Evolutionary conservation across 2,113 vertebrate genomes (phyloP), one percentile per base, ranked within the genome.

Genomic region (Baryphthengus martii): DNA sequence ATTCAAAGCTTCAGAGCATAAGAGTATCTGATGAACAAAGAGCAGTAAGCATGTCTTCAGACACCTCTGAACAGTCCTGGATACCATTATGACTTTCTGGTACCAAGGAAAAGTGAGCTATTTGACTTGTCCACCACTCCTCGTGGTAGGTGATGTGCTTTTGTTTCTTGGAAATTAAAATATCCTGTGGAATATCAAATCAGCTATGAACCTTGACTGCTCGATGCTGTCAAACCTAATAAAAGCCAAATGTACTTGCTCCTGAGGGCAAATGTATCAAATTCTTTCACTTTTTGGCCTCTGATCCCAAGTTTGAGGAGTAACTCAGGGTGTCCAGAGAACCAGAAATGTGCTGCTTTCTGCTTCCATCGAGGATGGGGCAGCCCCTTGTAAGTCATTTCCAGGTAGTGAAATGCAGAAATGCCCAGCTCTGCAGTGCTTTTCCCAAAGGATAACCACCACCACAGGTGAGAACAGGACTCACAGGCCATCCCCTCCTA

Each of bases 401-500:
- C 6, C 39, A 56, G 44, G 26, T 2, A 39, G 19, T 7, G 23
- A 87, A 87, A 45, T 3, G 42, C 40, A 79, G 55, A 28, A 29
- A 52, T 24, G 2, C 9, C 7, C 31, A 29, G 1, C 4, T 74
- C 25, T 2, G 5, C 15, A 15, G 5, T 3, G 3, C 19, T 37
- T 21, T 55, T 31, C 50, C 40, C 31, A 56, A 61, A 78, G 45
- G 40, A 76, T 33, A 75, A 5, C 11, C 28, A 45, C 9, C 21
- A 25, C 10, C 12, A 15, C 3, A 42, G 49, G 14, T 7, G 28
- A 84, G 62, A 75, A 16, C 33, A 13, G 24, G 26, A 45, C 20
- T 42, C 10, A 0, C 0, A 40, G 40, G 4, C 31, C 47, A 33
- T 14, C 14, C 31, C 47, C 31, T 14, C 14, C 19, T 25, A 3